Percentiles rank a stretch among this genome's conserved stretches.
These are phyloP conservation scores for Ashinkailepas kermadecensis DNA, from an alignment of 2,888 invertebrate species.

Conservation along the genomic window DNA sequence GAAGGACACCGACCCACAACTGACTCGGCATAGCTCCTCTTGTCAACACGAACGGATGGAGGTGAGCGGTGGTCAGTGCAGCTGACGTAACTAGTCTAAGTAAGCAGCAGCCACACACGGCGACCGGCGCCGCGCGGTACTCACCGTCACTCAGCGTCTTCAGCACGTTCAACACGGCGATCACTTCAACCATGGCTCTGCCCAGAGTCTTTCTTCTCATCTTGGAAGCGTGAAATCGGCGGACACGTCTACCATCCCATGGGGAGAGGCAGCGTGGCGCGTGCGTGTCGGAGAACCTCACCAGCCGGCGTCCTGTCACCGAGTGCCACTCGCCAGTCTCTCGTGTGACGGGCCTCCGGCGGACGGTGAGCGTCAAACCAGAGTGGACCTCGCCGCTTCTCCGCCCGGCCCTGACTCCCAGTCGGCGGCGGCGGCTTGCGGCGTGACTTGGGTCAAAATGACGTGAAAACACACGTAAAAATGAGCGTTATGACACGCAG, in stretches of 20 bases:
- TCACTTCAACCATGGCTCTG: slow-evolving; percentile 70
- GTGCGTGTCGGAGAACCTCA: background rate
- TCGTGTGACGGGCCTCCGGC: background rate
- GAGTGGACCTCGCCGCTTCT: background rate
- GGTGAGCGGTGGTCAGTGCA: no score
- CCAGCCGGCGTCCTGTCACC: background rate
- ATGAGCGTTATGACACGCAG: slow-evolving; percentile 22
- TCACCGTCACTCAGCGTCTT: slow-evolving; percentile 73
- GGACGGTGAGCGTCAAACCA: background rate
- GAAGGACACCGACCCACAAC: no score
- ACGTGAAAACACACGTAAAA: background rate
- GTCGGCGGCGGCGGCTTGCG: background rate
- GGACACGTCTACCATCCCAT: background rate
- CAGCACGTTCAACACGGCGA: slow-evolving; percentile 72
- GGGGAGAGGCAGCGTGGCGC: background rate
- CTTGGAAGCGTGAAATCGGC: slow-evolving; percentile 40
- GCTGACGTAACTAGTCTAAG: no score
- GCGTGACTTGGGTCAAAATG: background rate
- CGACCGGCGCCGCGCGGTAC: slow-evolving; percentile 34
- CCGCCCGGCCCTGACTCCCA: background rate
- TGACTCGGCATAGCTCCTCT: no score
- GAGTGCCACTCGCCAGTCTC: background rate
- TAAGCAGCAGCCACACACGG: no score
- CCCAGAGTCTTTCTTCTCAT: slow-evolving; percentile 53
- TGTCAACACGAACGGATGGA: no score